Conservation (phyloP, 1,140 invertebrate species). For the Neodiprion lecontei region DNA sequence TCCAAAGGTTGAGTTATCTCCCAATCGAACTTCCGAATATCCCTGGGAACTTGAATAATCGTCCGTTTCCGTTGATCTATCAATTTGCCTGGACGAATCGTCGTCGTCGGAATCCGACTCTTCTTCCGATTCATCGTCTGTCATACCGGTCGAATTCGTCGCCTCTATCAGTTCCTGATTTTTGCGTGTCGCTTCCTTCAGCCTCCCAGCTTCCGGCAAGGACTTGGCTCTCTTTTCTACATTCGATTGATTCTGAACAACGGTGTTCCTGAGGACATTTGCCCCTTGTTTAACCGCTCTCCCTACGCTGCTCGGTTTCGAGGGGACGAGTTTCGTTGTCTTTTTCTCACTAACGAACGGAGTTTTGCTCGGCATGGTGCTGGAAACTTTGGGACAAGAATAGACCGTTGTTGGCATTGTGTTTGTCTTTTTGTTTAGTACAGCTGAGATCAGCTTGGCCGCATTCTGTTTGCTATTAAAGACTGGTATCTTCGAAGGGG, state of each 20-base stretch:
- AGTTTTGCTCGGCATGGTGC: not conserved
- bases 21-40: slow-evolving; percentile 12
- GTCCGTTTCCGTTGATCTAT: not conserved
- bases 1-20: not conserved
- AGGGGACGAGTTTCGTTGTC: not conserved
- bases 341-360: not conserved
- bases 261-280: not conserved
- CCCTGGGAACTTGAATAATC: not conserved
- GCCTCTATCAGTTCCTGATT: slow-evolving; percentile 23
- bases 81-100: slow-evolving; percentile 35
- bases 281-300: not conserved
- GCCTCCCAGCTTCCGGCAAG: not conserved
- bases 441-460: not conserved
- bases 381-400: not conserved
- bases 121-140: slow-evolving; percentile 39
- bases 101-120: slow-evolving; percentile 35
- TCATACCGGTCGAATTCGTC: slow-evolving; percentile 24
- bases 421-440: not conserved
- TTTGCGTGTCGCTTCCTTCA: slow-evolving; percentile 20
- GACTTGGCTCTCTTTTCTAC: slow-evolving; percentile 13
- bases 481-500: not conserved
- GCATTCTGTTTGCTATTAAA: not conserved
- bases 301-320: too few species aligned
- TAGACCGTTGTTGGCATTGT: not conserved
- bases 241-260: slow-evolving; percentile 12